These are phyloP conservation scores for Calephelis nemesis DNA, from an alignment of 1,140 invertebrate genomes.

Conservation along the genomic window DNA sequence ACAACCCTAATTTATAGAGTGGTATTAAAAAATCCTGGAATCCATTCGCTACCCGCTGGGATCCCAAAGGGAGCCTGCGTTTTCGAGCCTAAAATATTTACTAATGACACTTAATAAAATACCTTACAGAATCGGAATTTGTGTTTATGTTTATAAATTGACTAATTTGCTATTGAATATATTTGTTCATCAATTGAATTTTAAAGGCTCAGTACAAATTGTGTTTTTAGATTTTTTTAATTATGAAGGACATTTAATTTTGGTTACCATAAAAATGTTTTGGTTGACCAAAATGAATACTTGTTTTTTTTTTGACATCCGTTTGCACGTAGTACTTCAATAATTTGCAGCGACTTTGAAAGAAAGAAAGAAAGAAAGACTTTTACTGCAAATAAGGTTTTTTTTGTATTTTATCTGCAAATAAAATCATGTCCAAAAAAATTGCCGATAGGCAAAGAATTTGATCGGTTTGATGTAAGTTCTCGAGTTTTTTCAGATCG, in stretches of 20 bases:
- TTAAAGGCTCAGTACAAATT: constrained; percentile 22
- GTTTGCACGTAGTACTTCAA: not conserved
- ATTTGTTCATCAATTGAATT: constrained; percentile 36
- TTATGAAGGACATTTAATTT: no score
- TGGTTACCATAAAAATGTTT: not conserved
- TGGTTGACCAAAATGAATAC: not conserved
- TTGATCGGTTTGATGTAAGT: no score
- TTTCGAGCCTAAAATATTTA: constrained; percentile 56
- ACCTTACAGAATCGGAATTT: constrained; percentile 29
- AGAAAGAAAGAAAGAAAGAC: no score
- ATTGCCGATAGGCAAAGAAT: no score
- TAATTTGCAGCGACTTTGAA: no score
- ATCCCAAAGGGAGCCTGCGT: constrained; percentile 34
- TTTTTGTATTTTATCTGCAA: no score
- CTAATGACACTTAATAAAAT: constrained; percentile 72
- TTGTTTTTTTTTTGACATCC: not conserved
- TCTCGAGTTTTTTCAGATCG: no score
- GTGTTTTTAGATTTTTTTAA: no score
- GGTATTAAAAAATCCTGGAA: constrained; percentile 47
- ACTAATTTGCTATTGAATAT: constrained; percentile 13
- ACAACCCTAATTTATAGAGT: constrained; percentile 36
- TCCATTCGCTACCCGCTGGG: constrained; percentile 48
- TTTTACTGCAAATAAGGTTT: no score
- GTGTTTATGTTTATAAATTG: constrained; percentile 22
- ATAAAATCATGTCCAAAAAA: no score